Percentiles rank a stretch among this genome's conserved stretches.
These are phyloP conservation scores for Macheiramphus alcinus DNA, from an alignment of 2,113 vertebrate species.

Conservation along the genomic window DNA sequence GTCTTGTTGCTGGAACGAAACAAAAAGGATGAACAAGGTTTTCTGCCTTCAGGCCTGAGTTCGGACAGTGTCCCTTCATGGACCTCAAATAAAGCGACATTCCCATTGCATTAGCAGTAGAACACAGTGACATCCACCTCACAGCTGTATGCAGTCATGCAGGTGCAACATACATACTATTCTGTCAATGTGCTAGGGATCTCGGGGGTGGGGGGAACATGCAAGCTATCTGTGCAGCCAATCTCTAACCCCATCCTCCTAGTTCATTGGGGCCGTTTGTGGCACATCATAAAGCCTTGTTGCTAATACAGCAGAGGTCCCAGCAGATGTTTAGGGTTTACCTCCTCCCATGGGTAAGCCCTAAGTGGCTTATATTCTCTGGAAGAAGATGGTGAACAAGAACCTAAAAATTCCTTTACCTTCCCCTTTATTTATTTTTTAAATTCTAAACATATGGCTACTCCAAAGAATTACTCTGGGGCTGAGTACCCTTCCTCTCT, in stretches of 20 bases:
- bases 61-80: not conserved
- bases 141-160: not conserved
- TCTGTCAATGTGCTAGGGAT: not conserved
- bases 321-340: not conserved
- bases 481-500: not conserved
- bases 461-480: not conserved
- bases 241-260: not conserved
- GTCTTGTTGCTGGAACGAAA: not conserved
- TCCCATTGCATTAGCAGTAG: not conserved
- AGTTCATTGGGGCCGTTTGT: not conserved
- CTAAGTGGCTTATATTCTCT: not conserved
- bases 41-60: not conserved
- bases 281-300: not conserved
- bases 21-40: not conserved
- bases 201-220: not conserved
- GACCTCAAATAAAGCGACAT: not conserved
- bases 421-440: not conserved
- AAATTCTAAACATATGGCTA: not conserved
- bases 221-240: not conserved
- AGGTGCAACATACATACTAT: accelerated
- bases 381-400: not conserved
- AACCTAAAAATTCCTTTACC: not conserved
- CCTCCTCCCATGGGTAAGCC: not conserved
- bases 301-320: not conserved
- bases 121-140: not conserved